Percentiles rank a stretch among this genome's conserved stretches.
Evolutionary conservation across 2,797 vertebrate genomes (phyloP).

Genomic region (Lindbergichthys nudifrons): DNA sequence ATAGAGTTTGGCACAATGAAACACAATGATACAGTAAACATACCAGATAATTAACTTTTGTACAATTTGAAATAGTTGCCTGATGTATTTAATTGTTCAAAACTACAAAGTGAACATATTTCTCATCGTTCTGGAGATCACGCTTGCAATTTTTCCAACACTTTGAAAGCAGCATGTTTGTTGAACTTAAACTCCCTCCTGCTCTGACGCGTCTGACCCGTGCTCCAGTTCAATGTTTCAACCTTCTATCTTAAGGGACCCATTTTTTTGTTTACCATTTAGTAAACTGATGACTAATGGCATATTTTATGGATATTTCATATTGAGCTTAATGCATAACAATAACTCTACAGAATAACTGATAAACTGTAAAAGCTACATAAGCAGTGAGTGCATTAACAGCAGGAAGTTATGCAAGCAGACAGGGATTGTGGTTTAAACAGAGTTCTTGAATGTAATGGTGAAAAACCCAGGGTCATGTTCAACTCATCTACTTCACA

Average conservation of each 20-base stretch:
- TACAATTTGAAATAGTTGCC: neutral
- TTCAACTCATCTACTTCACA: neutral
- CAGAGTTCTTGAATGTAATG: neutral
- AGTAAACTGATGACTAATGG: too few relatives aligned
- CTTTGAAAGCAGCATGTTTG: slow-evolving; percentile 1
- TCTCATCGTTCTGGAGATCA: neutral
- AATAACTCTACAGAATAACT: too few relatives aligned
- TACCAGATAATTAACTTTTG: neutral
- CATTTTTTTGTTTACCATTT: too few relatives aligned
- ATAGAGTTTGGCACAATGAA: neutral
- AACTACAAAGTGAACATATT: neutral
- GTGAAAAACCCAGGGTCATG: neutral
- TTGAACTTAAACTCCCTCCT: neutral
- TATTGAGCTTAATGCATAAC: too few relatives aligned
- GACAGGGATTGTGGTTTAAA: too few relatives aligned
- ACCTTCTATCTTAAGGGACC: too few relatives aligned
- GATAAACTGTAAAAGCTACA: too few relatives aligned
- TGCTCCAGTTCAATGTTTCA: too few relatives aligned
- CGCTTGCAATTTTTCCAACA: neutral
- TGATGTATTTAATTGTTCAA: neutral
- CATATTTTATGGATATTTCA: too few relatives aligned
- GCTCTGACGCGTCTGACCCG: neutral
- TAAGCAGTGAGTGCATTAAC: too few relatives aligned
- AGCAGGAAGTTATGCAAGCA: too few relatives aligned
- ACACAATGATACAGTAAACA: neutral